A percentile compares a stretch with the other conserved stretches of the same genome.
These are phyloP conservation scores for Hippocampus barbouri DNA, from an alignment of 2,113 vertebrate species.

Conservation along the genomic window DNA sequence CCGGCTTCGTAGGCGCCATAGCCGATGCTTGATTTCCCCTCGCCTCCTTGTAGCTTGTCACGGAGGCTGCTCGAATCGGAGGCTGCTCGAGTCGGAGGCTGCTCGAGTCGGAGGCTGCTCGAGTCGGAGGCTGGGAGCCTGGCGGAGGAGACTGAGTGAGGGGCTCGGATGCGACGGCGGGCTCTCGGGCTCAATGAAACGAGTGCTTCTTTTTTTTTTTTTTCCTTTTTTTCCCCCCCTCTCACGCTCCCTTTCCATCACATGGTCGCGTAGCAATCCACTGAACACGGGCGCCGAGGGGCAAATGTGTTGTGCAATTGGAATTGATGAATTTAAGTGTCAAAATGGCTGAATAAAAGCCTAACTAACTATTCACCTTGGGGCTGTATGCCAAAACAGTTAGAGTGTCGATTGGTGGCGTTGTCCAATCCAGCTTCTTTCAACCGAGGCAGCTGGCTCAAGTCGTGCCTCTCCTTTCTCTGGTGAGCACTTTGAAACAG, in stretches of 20 bases:
- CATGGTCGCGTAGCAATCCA: background rate
- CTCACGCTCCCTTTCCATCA: background rate
- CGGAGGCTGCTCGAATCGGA: constrained; percentile 19
- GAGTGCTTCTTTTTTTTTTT: constrained; percentile 41
- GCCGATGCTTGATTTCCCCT: constrained; percentile 44
- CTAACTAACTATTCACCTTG: background rate
- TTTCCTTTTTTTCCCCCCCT: background rate
- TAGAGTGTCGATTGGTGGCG: no score
- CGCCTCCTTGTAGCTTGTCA: constrained; percentile 27
- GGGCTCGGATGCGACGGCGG: constrained; percentile 25
- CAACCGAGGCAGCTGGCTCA: no score
- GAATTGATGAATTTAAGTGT: constrained; percentile 44
- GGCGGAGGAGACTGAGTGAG: constrained; percentile 7
- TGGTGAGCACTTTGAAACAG: no score
- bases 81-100: no score
- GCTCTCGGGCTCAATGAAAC: constrained; percentile 37
- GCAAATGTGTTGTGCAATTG: constrained; percentile 26
- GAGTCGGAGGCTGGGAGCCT: constrained; percentile 29
- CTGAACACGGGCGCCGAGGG: constrained; percentile 1
- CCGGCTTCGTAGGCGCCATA: constrained; percentile 46
- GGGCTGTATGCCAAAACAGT: no score
- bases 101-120: constrained; percentile 14
- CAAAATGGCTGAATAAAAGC: constrained; percentile 40
- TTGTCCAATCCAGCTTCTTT: no score
- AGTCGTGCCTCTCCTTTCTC: no score